Percentiles rank a stretch among this genome's conserved stretches.
Evolutionary conservation across 2,797 vertebrate genomes (phyloP).

Genomic region (Acipenser ruthenus): DNA sequence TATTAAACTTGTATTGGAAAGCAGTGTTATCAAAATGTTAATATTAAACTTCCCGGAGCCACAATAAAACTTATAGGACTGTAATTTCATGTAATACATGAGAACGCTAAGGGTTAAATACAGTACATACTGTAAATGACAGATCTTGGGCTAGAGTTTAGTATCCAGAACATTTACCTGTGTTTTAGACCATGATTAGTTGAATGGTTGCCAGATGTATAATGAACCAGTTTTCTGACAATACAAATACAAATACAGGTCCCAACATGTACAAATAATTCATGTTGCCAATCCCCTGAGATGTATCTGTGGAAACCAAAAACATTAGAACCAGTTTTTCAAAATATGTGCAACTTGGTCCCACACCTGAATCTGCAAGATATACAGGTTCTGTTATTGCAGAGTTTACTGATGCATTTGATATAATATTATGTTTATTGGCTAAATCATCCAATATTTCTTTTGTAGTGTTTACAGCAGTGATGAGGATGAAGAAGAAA

Average conservation of each 20-base stretch:
- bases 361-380: slow-evolving; percentile 75
- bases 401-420: slow-evolving; percentile 34
- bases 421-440: too few species aligned
- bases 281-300: slow-evolving; percentile 71
- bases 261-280: slow-evolving; percentile 77
- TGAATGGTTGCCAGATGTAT: slow-evolving; percentile 67
- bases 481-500: slow-evolving; percentile 93
- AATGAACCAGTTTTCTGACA: slow-evolving; percentile 71
- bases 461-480: slow-evolving; percentile 89
- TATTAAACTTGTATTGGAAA: too few species aligned
- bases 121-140: slow-evolving; percentile 39
- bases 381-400: slow-evolving; percentile 76
- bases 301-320: slow-evolving; percentile 98
- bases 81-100: too few species aligned
- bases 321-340: slow-evolving; percentile 93
- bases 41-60: too few species aligned
- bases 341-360: slow-evolving; percentile 42
- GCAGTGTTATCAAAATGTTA: too few species aligned
- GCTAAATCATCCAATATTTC: slow-evolving; percentile 22
- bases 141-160: slow-evolving; percentile 46
- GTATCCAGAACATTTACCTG: slow-evolving; percentile 54
- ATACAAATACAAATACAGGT: slow-evolving; percentile 73
- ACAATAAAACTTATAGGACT: too few species aligned
- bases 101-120: slow-evolving; percentile 9
- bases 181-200: slow-evolving; percentile 60